Evolutionary conservation across 2,888 invertebrate species (phyloP).

Genomic region (Amaurobius ferox): DNA sequence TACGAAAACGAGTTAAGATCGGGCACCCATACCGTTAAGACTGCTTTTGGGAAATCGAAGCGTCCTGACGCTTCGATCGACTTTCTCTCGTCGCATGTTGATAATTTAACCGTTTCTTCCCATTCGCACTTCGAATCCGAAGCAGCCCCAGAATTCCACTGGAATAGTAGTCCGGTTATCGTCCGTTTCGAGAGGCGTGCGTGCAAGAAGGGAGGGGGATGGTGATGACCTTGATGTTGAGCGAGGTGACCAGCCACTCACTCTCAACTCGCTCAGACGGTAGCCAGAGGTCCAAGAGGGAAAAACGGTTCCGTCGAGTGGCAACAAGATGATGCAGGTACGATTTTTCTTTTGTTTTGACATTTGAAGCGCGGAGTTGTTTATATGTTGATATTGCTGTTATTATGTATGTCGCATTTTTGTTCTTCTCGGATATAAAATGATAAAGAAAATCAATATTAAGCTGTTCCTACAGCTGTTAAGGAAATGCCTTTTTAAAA

Average conservation of each 20-base stretch:
- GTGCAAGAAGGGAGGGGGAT: neutral
- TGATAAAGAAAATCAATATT: too few relatives aligned
- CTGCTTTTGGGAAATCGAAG: too few relatives aligned
- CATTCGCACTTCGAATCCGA: neutral
- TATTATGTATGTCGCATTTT: too few relatives aligned
- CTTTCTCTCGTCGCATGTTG: neutral
- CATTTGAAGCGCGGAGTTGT: too few relatives aligned
- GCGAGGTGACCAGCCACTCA: slow-evolving; percentile 3
- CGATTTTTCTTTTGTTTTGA: neutral
- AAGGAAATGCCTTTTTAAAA: too few relatives aligned
- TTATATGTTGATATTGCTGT: too few relatives aligned
- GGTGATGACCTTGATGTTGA: neutral
- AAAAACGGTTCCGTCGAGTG: neutral
- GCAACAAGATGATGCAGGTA: neutral
- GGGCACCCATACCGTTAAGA: too few relatives aligned
- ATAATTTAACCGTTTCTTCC: too few relatives aligned
- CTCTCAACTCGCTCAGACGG: neutral
- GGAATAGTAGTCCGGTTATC: slow-evolving; percentile 1
- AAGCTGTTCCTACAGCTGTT: too few relatives aligned
- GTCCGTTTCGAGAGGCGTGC: neutral
- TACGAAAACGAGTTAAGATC: too few relatives aligned
- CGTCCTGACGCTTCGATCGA: too few relatives aligned
- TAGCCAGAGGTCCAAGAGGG: neutral
- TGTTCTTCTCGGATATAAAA: too few relatives aligned
- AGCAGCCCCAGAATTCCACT: neutral